Percentiles rank a stretch among this genome's conserved stretches.
Conservation (phyloP, 92 coral and sea anemone genomes). For the Actinostola sp. region DNA sequence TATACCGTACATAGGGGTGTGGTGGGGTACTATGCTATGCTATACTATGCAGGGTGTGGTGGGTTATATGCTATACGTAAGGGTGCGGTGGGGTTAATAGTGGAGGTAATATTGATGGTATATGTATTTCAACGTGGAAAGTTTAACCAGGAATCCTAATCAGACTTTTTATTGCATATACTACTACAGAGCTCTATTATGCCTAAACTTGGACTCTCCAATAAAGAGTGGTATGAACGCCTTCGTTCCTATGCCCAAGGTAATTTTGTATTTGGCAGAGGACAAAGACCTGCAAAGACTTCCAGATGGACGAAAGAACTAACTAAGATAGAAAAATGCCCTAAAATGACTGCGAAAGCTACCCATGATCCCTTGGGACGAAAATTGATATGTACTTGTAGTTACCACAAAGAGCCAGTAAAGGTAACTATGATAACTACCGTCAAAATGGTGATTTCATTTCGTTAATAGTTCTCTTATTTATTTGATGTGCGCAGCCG, state of each 20-base stretch:
- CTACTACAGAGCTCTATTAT: background rate
- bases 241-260: slow-evolving; percentile 17
- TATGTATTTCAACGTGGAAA: too few relatives aligned
- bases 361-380: background rate
- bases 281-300: slow-evolving; percentile 19
- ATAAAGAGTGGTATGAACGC: slow-evolving; percentile 3
- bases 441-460: slow-evolving; percentile 3
- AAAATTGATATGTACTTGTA: background rate
- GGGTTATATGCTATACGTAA: too few relatives aligned
- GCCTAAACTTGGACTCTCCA: slow-evolving; percentile 22
- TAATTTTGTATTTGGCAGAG: slow-evolving; percentile 23
- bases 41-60: too few relatives aligned
- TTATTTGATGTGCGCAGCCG: too few relatives aligned
- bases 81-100: too few relatives aligned
- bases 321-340: slow-evolving; percentile 12
- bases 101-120: too few relatives aligned
- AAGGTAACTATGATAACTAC: background rate
- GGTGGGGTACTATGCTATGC: too few relatives aligned
- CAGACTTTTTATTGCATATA: too few relatives aligned
- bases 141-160: too few relatives aligned
- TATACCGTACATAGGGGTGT: too few relatives aligned
- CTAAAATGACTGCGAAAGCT: background rate
- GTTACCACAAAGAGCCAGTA: background rate
- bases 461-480: background rate
- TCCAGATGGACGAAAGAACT: slow-evolving; percentile 13